These are phyloP conservation scores for Nansenia antarctica DNA, from an alignment of 2,113 vertebrate species.

Conservation along the genomic window DNA sequence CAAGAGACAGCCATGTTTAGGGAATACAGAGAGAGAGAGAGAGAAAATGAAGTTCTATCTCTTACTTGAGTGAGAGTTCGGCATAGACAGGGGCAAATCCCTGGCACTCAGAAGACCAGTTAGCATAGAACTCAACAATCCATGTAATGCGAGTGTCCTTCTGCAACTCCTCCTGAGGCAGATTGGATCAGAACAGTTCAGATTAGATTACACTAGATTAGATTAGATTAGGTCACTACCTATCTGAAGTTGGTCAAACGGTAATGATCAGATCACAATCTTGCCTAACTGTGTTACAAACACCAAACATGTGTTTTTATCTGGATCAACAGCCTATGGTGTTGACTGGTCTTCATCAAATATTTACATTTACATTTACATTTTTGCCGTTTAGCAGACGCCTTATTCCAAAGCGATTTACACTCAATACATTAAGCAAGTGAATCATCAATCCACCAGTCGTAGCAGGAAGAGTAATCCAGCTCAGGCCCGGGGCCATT, in stretches of 20 bases:
- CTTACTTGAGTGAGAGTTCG: constrained; percentile 90
- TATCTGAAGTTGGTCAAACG: not conserved
- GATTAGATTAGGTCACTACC: not conserved
- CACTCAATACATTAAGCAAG: too few species aligned
- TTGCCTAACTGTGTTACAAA: not conserved
- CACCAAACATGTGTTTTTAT: too few species aligned
- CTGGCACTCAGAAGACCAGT: constrained; percentile 95
- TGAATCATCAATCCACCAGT: too few species aligned
- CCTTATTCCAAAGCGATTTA: too few species aligned
- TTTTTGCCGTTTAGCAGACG: too few species aligned
- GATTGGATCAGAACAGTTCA: not conserved
- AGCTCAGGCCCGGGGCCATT: too few species aligned
- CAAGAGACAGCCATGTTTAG: not conserved
- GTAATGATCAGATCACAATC: not conserved
- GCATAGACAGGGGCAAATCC: constrained; percentile 92
- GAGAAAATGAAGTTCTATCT: constrained; percentile 27
- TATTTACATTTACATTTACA: too few species aligned
- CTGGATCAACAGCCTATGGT: too few species aligned
- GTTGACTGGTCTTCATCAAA: not conserved
- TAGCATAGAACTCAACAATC: constrained; percentile 96
- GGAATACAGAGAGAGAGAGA: not conserved
- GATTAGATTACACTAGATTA: not conserved
- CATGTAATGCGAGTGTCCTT: constrained; percentile 84
- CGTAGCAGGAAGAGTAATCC: too few species aligned
- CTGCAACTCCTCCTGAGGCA: constrained; percentile 86